A percentile compares a stretch with the other conserved stretches of the same genome.
phyloP scores from a whole-genome alignment of 2,113 vertebrate genomes.

The Sphyrna mokarran region DNA sequence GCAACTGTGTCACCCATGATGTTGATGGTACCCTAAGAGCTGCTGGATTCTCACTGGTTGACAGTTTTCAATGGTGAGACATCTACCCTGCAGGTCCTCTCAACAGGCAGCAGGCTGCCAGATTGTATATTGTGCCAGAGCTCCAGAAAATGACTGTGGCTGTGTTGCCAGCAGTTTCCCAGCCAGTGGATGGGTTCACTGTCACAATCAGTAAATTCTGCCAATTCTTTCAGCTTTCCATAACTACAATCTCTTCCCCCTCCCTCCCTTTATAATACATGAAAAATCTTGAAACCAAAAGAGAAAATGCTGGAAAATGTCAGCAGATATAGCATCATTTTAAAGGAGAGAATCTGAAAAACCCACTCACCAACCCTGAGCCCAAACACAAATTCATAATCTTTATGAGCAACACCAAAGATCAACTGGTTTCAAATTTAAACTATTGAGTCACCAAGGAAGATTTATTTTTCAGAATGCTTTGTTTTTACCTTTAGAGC shows the following conservation, averaged over 20 bases:
- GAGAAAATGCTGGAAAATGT: too few relatives aligned
- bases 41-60: neutral
- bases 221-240: neutral
- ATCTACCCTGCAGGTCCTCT: neutral
- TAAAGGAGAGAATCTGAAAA: too few relatives aligned
- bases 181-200: neutral
- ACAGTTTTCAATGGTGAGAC: neutral
- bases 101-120: neutral
- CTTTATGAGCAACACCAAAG: neutral
- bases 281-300: neutral
- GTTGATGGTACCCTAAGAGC: neutral
- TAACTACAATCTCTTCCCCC: neutral
- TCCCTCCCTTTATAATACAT: neutral
- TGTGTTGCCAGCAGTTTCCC: neutral
- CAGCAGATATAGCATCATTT: too few relatives aligned
- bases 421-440: neutral
- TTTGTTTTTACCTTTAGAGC: constrained; percentile 46
- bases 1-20: too few relatives aligned
- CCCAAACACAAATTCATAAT: neutral
- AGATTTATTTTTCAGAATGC: neutral
- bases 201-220: neutral
- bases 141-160: neutral
- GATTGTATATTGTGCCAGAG: neutral
- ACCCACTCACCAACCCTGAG: neutral
- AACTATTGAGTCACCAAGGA: neutral